phyloP scores from a whole-genome alignment of 2,888 invertebrate genomes.

The Ceraclea dissimilis region DNA sequence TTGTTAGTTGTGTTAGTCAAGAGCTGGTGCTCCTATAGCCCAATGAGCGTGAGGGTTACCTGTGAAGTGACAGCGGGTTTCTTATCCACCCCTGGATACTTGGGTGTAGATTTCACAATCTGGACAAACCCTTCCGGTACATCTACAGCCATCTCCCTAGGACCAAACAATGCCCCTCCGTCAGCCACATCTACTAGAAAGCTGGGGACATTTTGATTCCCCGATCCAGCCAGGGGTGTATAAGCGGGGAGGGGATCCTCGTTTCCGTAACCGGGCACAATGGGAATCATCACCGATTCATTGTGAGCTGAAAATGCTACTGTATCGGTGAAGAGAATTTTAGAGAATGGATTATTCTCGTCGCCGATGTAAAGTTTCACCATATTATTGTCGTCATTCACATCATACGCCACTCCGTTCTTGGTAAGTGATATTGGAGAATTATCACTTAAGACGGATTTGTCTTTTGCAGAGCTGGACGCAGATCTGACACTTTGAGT shows the following conservation, averaged over 20 bases:
- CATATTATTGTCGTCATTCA: conserved; percentile 41
- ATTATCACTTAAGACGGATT: conserved; percentile 31
- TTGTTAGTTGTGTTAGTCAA: neutral
- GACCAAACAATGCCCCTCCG: conserved; percentile 30
- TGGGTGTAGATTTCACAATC: conserved; percentile 66
- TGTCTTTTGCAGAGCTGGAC: conserved; percentile 24
- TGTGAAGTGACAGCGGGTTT: conserved; percentile 38
- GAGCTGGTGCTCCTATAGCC: conserved; percentile 9
- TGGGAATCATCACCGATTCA: conserved; percentile 42
- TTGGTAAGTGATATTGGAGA: conserved; percentile 27
- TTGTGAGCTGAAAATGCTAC: conserved; percentile 45
- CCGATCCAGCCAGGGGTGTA: conserved; percentile 39
- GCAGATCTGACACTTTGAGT: conserved; percentile 24
- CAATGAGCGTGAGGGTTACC: conserved; percentile 13
- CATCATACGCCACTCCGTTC: conserved; percentile 27
- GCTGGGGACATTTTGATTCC: conserved; percentile 41
- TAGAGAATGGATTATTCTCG: conserved; percentile 41
- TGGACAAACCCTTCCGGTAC: conserved; percentile 84
- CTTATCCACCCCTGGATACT: conserved; percentile 56
- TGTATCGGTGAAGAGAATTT: conserved; percentile 40
- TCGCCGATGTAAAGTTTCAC: conserved; percentile 44
- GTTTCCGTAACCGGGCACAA: conserved; percentile 19
- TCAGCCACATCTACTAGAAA: conserved; percentile 32
- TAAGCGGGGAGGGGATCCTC: conserved; percentile 33
- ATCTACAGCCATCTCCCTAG: conserved; percentile 73